Conservation (phyloP, 2,797 vertebrate genomes). For the Leptodactylus fallax region DNA sequence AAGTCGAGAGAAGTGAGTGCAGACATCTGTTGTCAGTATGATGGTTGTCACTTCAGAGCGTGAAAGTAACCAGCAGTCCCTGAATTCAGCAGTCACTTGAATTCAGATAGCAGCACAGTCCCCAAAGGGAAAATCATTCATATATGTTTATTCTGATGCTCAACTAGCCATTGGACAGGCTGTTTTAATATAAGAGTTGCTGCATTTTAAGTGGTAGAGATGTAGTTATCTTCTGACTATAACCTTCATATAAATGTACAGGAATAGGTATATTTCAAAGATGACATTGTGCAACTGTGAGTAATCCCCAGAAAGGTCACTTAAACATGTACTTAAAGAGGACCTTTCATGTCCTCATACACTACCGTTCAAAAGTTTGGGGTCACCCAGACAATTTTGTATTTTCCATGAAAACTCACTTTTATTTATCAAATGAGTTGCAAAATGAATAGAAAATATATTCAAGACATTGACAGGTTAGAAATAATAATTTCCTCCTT, state of each 20-base stretch:
- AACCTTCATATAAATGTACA: neutral
- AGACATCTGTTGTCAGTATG: neutral
- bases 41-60: neutral
- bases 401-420: no score
- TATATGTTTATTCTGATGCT: neutral
- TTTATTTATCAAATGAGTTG: no score
- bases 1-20: conserved; percentile 84
- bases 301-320: neutral
- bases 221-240: neutral
- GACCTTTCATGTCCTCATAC: no score
- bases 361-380: no score
- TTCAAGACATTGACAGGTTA: no score
- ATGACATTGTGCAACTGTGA: neutral
- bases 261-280: neutral
- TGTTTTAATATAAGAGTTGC: neutral
- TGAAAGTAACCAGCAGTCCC: neutral
- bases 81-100: neutral
- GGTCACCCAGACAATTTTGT: no score
- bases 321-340: no score
- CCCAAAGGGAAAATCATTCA: neutral
- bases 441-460: no score
- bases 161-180: neutral
- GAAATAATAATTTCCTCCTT: no score
- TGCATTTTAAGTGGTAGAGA: neutral
- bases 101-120: neutral